phyloP scores from a whole-genome alignment of 2,797 vertebrate genomes.

The Carapus acus region DNA sequence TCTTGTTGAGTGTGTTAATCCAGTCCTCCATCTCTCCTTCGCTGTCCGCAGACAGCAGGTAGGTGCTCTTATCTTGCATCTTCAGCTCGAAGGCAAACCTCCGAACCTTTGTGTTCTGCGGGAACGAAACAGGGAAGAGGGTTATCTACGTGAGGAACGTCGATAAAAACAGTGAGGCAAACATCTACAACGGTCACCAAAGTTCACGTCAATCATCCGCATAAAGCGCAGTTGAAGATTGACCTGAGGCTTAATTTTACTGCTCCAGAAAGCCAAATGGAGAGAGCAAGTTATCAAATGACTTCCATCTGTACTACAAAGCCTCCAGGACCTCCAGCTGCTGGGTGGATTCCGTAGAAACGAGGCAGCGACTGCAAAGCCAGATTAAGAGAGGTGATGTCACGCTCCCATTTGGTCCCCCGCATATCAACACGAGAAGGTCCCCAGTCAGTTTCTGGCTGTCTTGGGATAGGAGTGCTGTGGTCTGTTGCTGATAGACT shows the following conservation, averaged over 20 bases:
- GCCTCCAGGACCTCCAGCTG: conserved; percentile 17
- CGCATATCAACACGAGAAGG: too few species aligned
- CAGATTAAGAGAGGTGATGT: conserved; percentile 25
- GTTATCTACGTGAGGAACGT: conserved; percentile 11
- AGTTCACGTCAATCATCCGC: conserved; percentile 1
- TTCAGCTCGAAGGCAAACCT: conserved; percentile 95
- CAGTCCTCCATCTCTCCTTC: conserved; percentile 97
- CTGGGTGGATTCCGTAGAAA: conserved; percentile 26
- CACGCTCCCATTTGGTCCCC: conserved; percentile 14
- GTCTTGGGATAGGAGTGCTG: background rate
- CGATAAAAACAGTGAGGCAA: background rate
- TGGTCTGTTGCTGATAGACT: conserved; percentile 13
- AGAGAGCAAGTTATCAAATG: conserved; percentile 21
- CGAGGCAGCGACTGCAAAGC: conserved; percentile 23
- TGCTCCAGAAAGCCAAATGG: conserved; percentile 19
- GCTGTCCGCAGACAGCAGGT: conserved; percentile 89
- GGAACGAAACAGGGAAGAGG: conserved; percentile 1
- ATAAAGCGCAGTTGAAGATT: conserved; percentile 9
- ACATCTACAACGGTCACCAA: background rate
- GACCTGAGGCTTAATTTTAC: conserved; percentile 19
- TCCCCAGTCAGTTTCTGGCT: conserved; percentile 12
- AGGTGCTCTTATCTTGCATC: conserved; percentile 99
- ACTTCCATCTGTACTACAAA: conserved; percentile 56
- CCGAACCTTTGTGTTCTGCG: conserved; percentile 90
- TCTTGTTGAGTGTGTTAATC: conserved; percentile 91